Conservation (phyloP, 2,797 vertebrate species). For the Melanotaenia parkinsoni region DNA sequence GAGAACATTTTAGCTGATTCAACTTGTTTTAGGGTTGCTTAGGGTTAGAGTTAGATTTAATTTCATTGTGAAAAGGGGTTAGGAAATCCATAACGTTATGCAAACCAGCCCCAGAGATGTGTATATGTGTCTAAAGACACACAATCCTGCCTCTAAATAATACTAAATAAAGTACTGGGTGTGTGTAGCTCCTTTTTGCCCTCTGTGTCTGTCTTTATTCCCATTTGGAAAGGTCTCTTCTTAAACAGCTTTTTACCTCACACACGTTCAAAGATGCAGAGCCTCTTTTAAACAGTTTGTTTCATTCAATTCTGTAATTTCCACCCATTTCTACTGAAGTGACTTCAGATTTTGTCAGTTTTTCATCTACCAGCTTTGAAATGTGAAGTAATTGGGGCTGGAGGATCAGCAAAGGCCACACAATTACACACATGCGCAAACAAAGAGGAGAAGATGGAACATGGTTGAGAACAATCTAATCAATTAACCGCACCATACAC, state of each 20-base stretch:
- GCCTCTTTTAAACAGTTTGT: conserved; percentile 44
- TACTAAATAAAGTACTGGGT: conserved; percentile 28
- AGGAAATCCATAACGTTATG: not conserved
- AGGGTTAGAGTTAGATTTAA: not conserved
- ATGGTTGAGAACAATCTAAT: conserved; percentile 30
- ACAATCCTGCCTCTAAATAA: conserved; percentile 20
- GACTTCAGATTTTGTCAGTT: conserved; percentile 44
- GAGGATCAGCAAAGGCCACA: conserved; percentile 10
- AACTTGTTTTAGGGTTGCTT: not conserved
- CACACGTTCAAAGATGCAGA: conserved; percentile 17
- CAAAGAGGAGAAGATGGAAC: conserved; percentile 31
- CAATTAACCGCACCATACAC: conserved; percentile 41
- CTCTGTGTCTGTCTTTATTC: conserved; percentile 35
- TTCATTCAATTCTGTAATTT: conserved; percentile 47
- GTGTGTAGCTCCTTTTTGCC: conserved; percentile 36
- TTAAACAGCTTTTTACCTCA: conserved; percentile 41
- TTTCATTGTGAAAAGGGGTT: not conserved
- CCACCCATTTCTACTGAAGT: conserved; percentile 32
- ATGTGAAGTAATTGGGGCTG: conserved; percentile 45
- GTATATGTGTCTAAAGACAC: conserved; percentile 7
- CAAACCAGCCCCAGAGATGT: not conserved
- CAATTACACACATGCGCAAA: conserved; percentile 3
- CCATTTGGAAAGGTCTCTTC: conserved; percentile 38
- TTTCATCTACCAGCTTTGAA: conserved; percentile 47
- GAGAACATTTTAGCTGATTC: not conserved